phyloP scores from a whole-genome alignment of 2,113 vertebrate species.

The Neodon shergylaensis region DNA sequence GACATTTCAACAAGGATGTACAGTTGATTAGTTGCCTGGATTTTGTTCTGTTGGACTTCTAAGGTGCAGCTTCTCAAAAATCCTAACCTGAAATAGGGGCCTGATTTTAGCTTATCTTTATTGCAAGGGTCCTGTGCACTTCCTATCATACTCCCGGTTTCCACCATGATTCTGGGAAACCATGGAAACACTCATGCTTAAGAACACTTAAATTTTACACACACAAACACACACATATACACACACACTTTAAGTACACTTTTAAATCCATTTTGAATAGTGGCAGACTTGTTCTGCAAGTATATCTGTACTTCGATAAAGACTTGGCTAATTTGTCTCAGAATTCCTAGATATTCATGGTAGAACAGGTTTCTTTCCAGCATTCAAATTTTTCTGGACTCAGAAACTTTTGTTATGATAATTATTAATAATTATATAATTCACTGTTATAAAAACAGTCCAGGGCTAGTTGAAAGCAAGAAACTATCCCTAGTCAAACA shows the following conservation, averaged over 20 bases:
- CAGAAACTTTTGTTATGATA: not conserved
- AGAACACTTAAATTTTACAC: too few relatives aligned
- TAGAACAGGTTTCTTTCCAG: not conserved
- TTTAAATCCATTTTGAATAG: not conserved
- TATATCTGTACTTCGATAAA: not conserved
- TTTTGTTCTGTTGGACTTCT: not conserved
- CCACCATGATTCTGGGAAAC: not conserved
- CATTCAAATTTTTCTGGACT: rapidly evolving
- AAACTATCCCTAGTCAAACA: too few relatives aligned
- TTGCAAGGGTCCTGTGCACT: too few relatives aligned
- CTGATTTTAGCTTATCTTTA: not conserved
- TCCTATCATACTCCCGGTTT: rapidly evolving
- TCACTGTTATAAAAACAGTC: not conserved
- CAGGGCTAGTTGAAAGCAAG: rapidly evolving
- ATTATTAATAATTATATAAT: too few relatives aligned
- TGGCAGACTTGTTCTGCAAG: not conserved
- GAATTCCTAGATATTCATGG: not conserved
- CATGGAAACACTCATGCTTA: not conserved
- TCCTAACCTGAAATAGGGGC: not conserved
- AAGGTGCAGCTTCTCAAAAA: not conserved
- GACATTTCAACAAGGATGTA: not conserved
- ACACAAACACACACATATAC: too few relatives aligned
- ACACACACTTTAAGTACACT: not conserved
- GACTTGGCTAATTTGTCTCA: too few relatives aligned
- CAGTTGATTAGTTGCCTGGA: too few relatives aligned